Evolutionary conservation across 35 echinoderm and acorn worm species (phyloP).

Genomic region (Nesometra sesokonis): DNA sequence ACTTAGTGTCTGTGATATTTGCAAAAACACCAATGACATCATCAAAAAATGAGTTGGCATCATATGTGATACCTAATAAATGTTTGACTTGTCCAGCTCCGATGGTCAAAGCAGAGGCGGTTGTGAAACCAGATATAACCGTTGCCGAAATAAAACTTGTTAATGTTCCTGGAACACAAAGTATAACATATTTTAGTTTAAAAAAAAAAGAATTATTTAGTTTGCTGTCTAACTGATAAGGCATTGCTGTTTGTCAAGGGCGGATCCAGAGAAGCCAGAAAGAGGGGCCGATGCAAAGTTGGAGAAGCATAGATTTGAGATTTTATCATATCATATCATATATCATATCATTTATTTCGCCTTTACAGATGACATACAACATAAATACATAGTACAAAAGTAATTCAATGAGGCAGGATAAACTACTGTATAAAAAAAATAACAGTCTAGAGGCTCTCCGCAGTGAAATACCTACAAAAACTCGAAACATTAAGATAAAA

Average conservation of each 20-base stretch:
- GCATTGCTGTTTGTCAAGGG: neutral
- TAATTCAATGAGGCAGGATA: no score
- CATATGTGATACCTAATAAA: constrained; percentile 58
- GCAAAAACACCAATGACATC: constrained; percentile 32
- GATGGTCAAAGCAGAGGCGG: constrained; percentile 83
- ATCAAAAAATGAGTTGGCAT: constrained; percentile 46
- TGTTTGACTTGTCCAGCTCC: constrained; percentile 80
- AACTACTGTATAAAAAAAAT: no score
- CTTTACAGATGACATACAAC: no score
- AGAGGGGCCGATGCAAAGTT: no score
- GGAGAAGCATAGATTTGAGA: no score
- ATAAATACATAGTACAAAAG: no score
- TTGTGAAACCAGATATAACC: constrained; percentile 85
- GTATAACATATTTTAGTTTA: neutral
- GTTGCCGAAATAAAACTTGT: constrained; percentile 85
- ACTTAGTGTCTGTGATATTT: constrained; percentile 68
- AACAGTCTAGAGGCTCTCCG: no score
- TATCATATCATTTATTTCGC: no score
- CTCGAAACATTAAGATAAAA: no score
- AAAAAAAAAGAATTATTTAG: neutral
- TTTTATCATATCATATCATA: no score
- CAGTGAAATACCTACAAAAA: no score
- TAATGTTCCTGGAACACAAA: constrained; percentile 45
- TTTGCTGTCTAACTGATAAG: neutral
- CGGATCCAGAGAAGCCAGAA: no score